A percentile compares a stretch with the other conserved stretches of the same genome.
Conservation (phyloP, 2,797 vertebrate species). For the Thunnus albacares region DNA sequence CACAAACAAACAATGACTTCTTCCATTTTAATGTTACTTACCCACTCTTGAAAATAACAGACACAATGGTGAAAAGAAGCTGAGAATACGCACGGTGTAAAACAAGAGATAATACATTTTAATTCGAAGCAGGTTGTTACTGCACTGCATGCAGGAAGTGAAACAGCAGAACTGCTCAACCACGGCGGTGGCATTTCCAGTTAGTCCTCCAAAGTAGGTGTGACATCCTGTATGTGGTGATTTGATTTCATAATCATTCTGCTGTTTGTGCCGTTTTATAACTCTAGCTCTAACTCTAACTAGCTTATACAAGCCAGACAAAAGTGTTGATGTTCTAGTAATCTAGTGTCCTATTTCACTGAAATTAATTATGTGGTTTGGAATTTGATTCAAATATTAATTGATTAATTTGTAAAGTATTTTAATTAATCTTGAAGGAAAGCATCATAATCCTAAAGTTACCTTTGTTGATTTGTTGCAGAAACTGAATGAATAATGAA, state of each 20-base stretch:
- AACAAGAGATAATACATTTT: not conserved
- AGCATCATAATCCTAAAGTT: no score
- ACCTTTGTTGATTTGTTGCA: no score
- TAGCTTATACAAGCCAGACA: no score
- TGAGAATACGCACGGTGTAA: conserved; percentile 14
- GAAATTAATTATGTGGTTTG: no score
- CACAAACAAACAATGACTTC: not conserved
- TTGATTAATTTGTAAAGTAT: no score
- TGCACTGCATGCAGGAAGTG: conserved; percentile 27
- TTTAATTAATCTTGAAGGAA: no score
- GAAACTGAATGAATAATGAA: no score
- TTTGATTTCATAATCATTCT: not conserved
- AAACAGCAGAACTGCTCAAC: not conserved
- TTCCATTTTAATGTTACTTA: conserved; percentile 34
- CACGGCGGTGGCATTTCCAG: not conserved
- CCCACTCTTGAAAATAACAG: conserved; percentile 27
- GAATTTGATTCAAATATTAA: no score
- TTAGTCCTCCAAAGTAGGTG: not conserved
- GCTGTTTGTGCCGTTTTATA: no score
- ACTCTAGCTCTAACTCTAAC: no score
- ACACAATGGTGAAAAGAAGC: conserved; percentile 5
- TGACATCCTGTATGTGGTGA: not conserved
- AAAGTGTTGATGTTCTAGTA: no score
- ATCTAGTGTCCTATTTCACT: no score
- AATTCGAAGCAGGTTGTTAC: not conserved